These are phyloP conservation scores for Streptopelia turtur DNA, from an alignment of 2,797 vertebrate genomes.

Conservation along the genomic window DNA sequence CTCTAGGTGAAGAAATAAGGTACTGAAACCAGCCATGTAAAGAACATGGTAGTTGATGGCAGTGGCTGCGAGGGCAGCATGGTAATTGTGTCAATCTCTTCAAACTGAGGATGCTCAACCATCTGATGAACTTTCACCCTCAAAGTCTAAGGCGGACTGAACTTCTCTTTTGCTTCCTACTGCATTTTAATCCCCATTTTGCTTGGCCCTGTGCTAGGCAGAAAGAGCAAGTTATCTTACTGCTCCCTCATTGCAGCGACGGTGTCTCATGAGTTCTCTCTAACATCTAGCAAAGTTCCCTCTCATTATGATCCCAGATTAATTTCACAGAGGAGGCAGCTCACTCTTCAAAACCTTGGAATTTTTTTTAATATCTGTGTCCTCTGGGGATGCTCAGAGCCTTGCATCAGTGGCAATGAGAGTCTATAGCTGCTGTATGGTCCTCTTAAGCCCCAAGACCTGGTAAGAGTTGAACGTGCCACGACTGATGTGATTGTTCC, in stretches of 20 bases:
- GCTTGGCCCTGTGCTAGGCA: neutral
- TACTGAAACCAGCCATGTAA: conserved; percentile 19
- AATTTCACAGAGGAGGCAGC: neutral
- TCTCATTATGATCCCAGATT: neutral
- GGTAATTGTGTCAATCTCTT: conserved; percentile 36
- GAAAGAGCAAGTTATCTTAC: neutral
- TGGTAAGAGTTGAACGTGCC: conserved; percentile 50
- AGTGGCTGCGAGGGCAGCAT: neutral
- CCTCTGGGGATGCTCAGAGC: neutral
- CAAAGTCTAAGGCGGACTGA: neutral
- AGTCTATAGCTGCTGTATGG: neutral
- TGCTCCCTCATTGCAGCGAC: neutral
- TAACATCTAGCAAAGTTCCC: neutral
- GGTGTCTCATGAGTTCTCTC: neutral
- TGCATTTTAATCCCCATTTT: neutral
- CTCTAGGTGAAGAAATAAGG: neutral
- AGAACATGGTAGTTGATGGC: neutral
- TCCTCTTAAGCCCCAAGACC: conserved; percentile 21
- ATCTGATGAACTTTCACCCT: conserved; percentile 38
- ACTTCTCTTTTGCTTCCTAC: neutral
- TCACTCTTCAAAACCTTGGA: neutral
- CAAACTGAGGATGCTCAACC: conserved; percentile 33
- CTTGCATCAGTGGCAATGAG: neutral
- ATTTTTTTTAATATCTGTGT: neutral
- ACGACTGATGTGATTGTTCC: conserved; percentile 52